Base-by-base conservation (phyloP, 2,797 vertebrate species). In the Aphelocoma californica region DNA sequence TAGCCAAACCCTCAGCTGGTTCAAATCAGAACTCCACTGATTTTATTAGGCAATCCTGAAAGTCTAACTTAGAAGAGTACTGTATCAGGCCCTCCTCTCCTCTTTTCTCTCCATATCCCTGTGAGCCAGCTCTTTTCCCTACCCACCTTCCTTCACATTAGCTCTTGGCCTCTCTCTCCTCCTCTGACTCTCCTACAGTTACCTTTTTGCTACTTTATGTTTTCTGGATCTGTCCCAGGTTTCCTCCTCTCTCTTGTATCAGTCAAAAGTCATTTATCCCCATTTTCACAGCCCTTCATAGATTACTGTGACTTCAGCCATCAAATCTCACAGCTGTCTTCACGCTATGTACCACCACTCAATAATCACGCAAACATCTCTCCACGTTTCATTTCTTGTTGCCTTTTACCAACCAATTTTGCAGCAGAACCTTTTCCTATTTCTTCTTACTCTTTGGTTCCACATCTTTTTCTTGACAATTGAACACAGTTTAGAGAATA, bases 311-410 rank as follows among this genome's bases (percentile, higher is more conserved):
- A 58, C 56, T 44, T 57, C 9, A 34, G 19, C 36, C 40, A 42
- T 23, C 23, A 38, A 48, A 61, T 19, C 25, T 72, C 58, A 25
- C 1, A 12, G n/a, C 32, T 6, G 2, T 28, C 38, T 21, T 66
- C 29, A 7, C 32, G 14, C 40, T 57, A 16, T 8, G 31, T 32
- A n/a, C 38, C 17, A 15, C 23, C 3, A 4, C 38, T 28, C 40
- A 48, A 28, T 28, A 36, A 70, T 21, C 15, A 25, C 1, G 5
- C 38, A 45, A 50, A 16, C 1, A 0, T 2, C 1, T 45, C 56
- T 42, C 50, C 26, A 40, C 4, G 8, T 31, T 61, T 84, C 51
- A 19, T 44, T 44, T 56, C 47, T 81, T 66, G 14, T 18, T 51
- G 25, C 25, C 36, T 72, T 83, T 67, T 34, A 40, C 18, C 48